A percentile compares a stretch with the other conserved stretches of the same genome.
phyloP scores from a whole-genome alignment of 1,140 invertebrate species.

The Calliphora vicina region DNA sequence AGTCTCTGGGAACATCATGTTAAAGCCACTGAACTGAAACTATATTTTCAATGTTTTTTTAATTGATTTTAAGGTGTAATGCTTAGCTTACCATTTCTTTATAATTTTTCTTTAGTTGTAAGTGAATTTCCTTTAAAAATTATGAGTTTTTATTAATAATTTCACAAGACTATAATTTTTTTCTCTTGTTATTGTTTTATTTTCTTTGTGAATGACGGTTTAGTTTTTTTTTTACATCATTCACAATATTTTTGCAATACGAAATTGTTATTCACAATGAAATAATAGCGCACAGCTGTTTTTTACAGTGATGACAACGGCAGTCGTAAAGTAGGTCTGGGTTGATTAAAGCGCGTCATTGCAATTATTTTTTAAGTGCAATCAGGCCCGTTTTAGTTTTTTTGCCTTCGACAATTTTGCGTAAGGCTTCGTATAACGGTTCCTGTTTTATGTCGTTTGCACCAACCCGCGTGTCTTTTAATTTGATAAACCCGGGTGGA shows the following conservation, averaged over 20 bases:
- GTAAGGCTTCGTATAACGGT: too few relatives aligned
- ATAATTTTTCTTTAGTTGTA: neutral
- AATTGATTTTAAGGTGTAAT: neutral
- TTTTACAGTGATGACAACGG: neutral
- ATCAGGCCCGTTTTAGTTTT: too few relatives aligned
- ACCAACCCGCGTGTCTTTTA: too few relatives aligned
- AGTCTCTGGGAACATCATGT: slow-evolving; percentile 81
- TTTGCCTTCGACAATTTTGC: too few relatives aligned
- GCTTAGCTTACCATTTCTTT: slow-evolving; percentile 24
- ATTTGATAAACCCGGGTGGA: too few relatives aligned
- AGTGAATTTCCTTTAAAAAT: neutral
- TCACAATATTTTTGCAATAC: neutral
- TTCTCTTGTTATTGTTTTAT: neutral
- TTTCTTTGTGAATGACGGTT: neutral
- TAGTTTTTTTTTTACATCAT: neutral
- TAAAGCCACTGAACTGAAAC: slow-evolving; percentile 68
- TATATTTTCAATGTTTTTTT: neutral
- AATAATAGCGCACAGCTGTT: neutral
- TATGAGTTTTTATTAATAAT: neutral
- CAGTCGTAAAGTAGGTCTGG: too few relatives aligned
- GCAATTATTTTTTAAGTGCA: too few relatives aligned
- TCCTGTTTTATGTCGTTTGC: too few relatives aligned
- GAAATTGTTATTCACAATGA: neutral
- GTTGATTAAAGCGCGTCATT: too few relatives aligned
- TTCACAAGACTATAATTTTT: neutral